Conservation (phyloP, 2,888 invertebrate species). For the Toxonevra muliebris region DNA sequence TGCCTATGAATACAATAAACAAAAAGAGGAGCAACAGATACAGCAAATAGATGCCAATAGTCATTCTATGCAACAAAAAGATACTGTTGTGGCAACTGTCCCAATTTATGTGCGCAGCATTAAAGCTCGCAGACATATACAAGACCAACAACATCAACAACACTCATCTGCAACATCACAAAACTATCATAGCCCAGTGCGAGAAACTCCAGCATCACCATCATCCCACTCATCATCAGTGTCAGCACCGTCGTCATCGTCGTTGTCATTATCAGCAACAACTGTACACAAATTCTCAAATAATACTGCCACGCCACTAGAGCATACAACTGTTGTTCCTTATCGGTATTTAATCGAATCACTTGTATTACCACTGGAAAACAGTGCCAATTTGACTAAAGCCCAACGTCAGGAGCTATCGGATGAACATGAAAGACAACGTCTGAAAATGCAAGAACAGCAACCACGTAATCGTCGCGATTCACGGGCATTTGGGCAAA, state of each 20-base stretch:
- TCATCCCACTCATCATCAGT: background rate
- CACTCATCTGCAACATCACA: slow-evolving; percentile 23
- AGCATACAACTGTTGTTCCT: slow-evolving; percentile 26
- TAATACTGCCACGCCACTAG: slow-evolving; percentile 19
- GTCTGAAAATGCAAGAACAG: slow-evolving; percentile 40
- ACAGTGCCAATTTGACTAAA: slow-evolving; percentile 34
- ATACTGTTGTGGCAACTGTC: background rate
- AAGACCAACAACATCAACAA: slow-evolving; percentile 33
- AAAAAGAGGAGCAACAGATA: slow-evolving; percentile 31
- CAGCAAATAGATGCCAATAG: background rate
- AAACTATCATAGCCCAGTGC: slow-evolving; percentile 45
- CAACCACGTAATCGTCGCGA: slow-evolving; percentile 60
- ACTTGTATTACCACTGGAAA: slow-evolving; percentile 51
- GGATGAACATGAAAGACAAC: slow-evolving; percentile 33
- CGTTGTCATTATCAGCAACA: slow-evolving; percentile 15
- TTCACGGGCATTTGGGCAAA: slow-evolving; percentile 42
- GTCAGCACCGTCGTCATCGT: background rate
- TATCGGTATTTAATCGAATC: slow-evolving; percentile 52
- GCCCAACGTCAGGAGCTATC: slow-evolving; percentile 42
- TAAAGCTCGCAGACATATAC: slow-evolving; percentile 53
- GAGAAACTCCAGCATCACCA: slow-evolving; percentile 35
- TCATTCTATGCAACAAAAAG: slow-evolving; percentile 34
- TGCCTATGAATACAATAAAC: slow-evolving; percentile 24
- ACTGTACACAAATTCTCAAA: slow-evolving; percentile 31
- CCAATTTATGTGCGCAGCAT: slow-evolving; percentile 39